phyloP scores from a whole-genome alignment of 1,140 invertebrate genomes.

The Campoletis sonorensis region DNA sequence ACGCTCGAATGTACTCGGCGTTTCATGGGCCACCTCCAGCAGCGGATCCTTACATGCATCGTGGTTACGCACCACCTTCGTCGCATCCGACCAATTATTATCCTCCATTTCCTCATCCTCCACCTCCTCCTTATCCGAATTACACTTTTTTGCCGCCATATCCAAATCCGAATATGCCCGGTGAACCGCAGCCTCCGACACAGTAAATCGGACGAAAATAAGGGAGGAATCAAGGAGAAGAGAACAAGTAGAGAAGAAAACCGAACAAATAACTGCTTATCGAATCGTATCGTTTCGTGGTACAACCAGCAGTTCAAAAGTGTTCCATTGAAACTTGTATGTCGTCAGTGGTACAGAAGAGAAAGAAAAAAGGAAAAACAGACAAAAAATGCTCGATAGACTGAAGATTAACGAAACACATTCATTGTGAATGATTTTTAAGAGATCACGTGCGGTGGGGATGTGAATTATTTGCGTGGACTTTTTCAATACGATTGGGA shows the following conservation, averaged over 20 bases:
- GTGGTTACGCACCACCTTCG: conserved; percentile 69
- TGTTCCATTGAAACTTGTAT: conserved; percentile 1
- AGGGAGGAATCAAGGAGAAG: conserved; percentile 8
- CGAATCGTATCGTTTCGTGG: background rate
- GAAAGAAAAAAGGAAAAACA: background rate
- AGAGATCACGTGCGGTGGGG: background rate
- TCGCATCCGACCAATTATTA: conserved; percentile 73
- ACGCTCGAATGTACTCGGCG: conserved; percentile 75
- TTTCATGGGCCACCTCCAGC: conserved; percentile 73
- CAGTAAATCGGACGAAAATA: conserved; percentile 61
- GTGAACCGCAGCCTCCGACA: conserved; percentile 71
- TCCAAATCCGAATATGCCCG: conserved; percentile 71
- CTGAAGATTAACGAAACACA: conserved; percentile 69
- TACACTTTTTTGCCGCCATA: conserved; percentile 72
- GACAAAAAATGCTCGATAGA: conserved; percentile 63
- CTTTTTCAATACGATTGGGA: background rate
- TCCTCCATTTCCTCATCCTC: conserved; percentile 72
- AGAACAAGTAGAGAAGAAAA: background rate
- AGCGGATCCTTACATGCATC: conserved; percentile 73
- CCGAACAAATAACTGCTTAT: background rate
- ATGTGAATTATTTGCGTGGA: background rate
- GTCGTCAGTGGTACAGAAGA: no score
- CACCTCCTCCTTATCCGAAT: conserved; percentile 76
- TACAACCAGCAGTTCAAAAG: background rate
- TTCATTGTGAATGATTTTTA: conserved; percentile 68